phyloP scores from a whole-genome alignment of 2,888 invertebrate species.

The Mechanitis mazaeus region DNA sequence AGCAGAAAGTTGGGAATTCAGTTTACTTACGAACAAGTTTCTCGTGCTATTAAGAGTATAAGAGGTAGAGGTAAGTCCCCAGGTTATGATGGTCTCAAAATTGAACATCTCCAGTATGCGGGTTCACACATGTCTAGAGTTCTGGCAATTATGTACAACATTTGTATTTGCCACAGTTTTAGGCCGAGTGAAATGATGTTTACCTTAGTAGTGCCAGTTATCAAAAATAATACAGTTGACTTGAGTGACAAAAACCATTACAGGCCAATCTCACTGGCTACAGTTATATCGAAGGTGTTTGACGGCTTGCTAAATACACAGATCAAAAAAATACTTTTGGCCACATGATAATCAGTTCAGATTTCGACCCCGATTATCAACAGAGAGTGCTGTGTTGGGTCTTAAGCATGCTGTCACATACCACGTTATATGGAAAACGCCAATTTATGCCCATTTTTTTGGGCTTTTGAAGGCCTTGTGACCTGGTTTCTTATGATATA shows the following conservation, averaged over 20 bases:
- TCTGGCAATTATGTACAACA: not conserved
- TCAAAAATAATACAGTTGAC: constrained; percentile 19
- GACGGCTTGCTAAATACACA: constrained; percentile 27
- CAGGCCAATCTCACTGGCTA: constrained; percentile 32
- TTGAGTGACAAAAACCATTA: constrained; percentile 11
- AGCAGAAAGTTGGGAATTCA: no score
- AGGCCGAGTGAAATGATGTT: constrained; percentile 14
- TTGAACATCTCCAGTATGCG: constrained; percentile 1
- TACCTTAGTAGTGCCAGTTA: constrained; percentile 22
- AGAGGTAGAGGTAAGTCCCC: not conserved
- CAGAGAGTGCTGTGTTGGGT: constrained; percentile 29
- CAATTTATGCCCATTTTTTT: not conserved
- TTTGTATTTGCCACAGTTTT: not conserved
- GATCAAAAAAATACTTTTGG: constrained; percentile 17
- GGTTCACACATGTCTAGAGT: not conserved
- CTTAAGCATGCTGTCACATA: constrained; percentile 26
- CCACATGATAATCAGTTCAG: constrained; percentile 28
- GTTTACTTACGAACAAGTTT: no score
- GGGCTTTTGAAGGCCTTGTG: not conserved
- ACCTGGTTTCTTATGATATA: not conserved
- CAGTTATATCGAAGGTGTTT: constrained; percentile 25
- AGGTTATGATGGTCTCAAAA: constrained; percentile 2
- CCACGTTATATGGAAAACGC: not conserved
- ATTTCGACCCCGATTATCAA: constrained; percentile 26
- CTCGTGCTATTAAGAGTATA: no score